Conservation (phyloP, 1,140 invertebrate species). For the Eciton burchellii region DNA sequence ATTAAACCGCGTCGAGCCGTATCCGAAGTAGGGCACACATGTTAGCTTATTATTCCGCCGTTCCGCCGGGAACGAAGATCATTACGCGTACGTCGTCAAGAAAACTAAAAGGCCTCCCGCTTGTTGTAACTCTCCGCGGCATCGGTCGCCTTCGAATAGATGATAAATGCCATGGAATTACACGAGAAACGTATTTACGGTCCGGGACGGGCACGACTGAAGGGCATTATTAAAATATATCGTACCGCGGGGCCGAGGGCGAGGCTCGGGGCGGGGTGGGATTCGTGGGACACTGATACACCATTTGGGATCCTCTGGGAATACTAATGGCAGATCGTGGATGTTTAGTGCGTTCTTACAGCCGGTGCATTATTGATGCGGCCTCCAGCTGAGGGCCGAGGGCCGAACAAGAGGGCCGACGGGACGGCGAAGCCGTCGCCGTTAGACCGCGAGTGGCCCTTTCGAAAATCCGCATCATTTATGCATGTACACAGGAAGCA, state of each 20-base stretch:
- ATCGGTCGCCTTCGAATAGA: slow-evolving; percentile 6
- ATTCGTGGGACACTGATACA: slow-evolving; percentile 76
- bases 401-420: slow-evolving; percentile 52
- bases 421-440: slow-evolving; percentile 55
- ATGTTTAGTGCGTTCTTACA: slow-evolving; percentile 81
- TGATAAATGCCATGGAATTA: slow-evolving; percentile 40
- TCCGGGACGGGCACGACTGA: slow-evolving; percentile 22
- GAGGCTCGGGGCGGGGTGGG: slow-evolving; percentile 13
- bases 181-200: slow-evolving; percentile 54
- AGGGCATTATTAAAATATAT: slow-evolving; percentile 55
- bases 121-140: slow-evolving; percentile 28
- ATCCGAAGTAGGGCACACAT: not conserved
- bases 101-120: slow-evolving; percentile 35
- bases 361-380: slow-evolving; percentile 79
- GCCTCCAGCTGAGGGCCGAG: slow-evolving; percentile 59
- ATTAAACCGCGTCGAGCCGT: not conserved
- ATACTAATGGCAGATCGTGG: slow-evolving; percentile 77
- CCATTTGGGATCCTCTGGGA: slow-evolving; percentile 76
- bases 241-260: slow-evolving; percentile 34
- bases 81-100: slow-evolving; percentile 9
- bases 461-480: slow-evolving; percentile 80
- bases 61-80: slow-evolving; percentile 37
- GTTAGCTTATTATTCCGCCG: slow-evolving; percentile 40
- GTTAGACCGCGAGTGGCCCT: slow-evolving; percentile 74
- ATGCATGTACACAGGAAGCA: slow-evolving; percentile 79